phyloP scores from a whole-genome alignment of 2,888 invertebrate genomes.

The Orchesellides sinensis region DNA sequence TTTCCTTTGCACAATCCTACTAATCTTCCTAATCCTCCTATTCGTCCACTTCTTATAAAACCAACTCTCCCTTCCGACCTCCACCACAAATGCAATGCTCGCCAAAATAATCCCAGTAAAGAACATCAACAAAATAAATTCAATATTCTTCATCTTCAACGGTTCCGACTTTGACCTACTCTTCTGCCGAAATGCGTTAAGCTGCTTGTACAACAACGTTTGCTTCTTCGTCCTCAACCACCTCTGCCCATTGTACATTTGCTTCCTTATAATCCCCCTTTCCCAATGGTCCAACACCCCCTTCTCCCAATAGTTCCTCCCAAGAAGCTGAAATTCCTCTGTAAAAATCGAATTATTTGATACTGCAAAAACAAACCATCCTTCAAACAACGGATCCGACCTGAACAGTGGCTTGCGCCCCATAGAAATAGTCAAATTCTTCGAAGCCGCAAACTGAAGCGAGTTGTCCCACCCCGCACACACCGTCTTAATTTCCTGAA shows the following conservation, averaged over 20 bases:
- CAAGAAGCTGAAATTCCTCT: conserved; percentile 35
- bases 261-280: background rate
- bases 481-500: conserved; percentile 41
- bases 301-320: conserved; percentile 5
- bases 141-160: conserved; percentile 20
- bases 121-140: conserved; percentile 37
- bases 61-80: background rate
- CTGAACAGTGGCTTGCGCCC: conserved; percentile 18
- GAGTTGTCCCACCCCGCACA: conserved; percentile 59
- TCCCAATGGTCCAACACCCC: conserved; percentile 30
- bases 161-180: background rate
- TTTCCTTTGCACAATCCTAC: conserved; percentile 36
- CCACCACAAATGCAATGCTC: background rate
- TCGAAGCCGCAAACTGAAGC: conserved; percentile 37
- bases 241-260: conserved; percentile 9
- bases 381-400: conserved; percentile 39
- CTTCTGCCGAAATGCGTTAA: conserved; percentile 7
- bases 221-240: conserved; percentile 7
- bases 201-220: conserved; percentile 6
- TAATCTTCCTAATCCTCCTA: conserved; percentile 39
- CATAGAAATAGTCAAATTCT: conserved; percentile 38
- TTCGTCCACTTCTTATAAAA: background rate
- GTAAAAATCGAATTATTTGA: conserved; percentile 41
- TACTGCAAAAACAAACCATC: conserved; percentile 47
- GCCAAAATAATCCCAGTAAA: conserved; percentile 11